Conservation (phyloP, 1,140 invertebrate genomes). For the Nixonia krombeini region DNA sequence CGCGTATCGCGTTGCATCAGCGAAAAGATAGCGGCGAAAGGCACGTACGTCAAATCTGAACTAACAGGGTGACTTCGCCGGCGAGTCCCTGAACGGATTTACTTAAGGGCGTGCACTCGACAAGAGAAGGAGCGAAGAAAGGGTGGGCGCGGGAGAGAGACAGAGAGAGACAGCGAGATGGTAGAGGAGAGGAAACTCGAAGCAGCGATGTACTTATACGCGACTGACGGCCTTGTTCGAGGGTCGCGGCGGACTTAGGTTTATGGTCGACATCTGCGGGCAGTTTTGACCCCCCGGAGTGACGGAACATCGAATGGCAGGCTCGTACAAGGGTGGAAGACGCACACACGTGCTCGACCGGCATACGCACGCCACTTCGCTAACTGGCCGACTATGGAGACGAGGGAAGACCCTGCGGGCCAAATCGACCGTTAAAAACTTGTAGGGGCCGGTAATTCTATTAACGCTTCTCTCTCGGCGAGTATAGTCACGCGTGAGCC, state of each 20-base stretch:
- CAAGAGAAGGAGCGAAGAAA: too few species aligned
- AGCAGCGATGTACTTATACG: slow-evolving; percentile 35
- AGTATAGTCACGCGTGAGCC: slow-evolving; percentile 25
- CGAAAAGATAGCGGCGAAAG: slow-evolving; percentile 27
- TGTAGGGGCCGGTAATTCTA: slow-evolving; percentile 65
- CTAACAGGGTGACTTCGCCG: slow-evolving; percentile 50
- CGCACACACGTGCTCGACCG: neutral
- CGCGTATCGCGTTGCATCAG: slow-evolving; percentile 42
- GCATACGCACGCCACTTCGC: slow-evolving; percentile 45
- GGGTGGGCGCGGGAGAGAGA: too few species aligned
- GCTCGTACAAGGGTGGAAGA: slow-evolving; percentile 15
- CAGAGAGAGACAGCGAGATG: slow-evolving; percentile 38
- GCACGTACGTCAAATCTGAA: slow-evolving; percentile 53
- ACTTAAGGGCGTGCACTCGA: slow-evolving; percentile 69
- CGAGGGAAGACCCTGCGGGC: slow-evolving; percentile 38
- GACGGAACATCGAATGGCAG: slow-evolving; percentile 61
- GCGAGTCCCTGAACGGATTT: slow-evolving; percentile 60
- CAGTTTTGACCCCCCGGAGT: slow-evolving; percentile 67
- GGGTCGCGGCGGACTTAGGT: slow-evolving; percentile 41
- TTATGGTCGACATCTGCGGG: slow-evolving; percentile 69
- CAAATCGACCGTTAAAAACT: slow-evolving; percentile 72
- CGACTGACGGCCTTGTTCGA: slow-evolving; percentile 21
- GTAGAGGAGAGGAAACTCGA: slow-evolving; percentile 12
- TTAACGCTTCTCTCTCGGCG: slow-evolving; percentile 52
- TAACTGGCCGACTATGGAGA: slow-evolving; percentile 46